Percentiles rank a stretch among this genome's conserved stretches.
phyloP scores from a whole-genome alignment of 2,113 vertebrate species.

The Hoplias malabaricus region DNA sequence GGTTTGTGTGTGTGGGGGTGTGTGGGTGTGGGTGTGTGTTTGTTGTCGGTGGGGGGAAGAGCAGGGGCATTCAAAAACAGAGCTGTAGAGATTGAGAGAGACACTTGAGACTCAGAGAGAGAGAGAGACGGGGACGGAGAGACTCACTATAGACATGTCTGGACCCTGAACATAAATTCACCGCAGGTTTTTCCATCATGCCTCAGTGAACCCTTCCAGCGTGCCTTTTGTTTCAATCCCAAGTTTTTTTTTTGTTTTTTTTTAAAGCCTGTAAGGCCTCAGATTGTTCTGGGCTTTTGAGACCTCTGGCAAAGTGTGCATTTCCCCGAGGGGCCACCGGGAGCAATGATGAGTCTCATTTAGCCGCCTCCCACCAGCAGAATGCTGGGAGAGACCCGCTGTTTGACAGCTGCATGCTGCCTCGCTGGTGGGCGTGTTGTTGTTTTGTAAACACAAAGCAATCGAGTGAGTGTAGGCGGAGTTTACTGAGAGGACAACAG shows the following conservation, averaged over 20 bases:
- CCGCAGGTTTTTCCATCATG: constrained; percentile 46
- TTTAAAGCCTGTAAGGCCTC: constrained; percentile 50
- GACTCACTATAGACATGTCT: not conserved
- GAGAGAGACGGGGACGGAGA: not conserved
- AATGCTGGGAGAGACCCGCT: not conserved
- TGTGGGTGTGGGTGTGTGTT: constrained; percentile 34
- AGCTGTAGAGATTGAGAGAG: not conserved
- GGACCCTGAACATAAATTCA: constrained; percentile 28
- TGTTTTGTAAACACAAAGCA: too few species aligned
- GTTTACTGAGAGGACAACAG: not conserved
- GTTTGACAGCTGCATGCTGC: not conserved
- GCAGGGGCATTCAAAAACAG: not conserved
- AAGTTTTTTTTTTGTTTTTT: constrained; percentile 62
- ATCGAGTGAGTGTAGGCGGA: too few species aligned
- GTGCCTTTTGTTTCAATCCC: constrained; percentile 63
- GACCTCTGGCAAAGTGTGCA: constrained; percentile 58
- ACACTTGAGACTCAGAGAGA: not conserved
- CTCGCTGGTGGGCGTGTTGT: not conserved
- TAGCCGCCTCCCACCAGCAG: not conserved
- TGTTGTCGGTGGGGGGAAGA: not conserved
- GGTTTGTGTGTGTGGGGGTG: constrained; percentile 29
- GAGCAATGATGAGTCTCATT: constrained; percentile 45
- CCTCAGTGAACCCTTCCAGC: constrained; percentile 58
- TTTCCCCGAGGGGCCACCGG: constrained; percentile 45
- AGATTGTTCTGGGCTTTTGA: constrained; percentile 73